These are phyloP conservation scores for Chalcosyrphus nemorum DNA, from an alignment of 2,888 invertebrate species.

Conservation along the genomic window DNA sequence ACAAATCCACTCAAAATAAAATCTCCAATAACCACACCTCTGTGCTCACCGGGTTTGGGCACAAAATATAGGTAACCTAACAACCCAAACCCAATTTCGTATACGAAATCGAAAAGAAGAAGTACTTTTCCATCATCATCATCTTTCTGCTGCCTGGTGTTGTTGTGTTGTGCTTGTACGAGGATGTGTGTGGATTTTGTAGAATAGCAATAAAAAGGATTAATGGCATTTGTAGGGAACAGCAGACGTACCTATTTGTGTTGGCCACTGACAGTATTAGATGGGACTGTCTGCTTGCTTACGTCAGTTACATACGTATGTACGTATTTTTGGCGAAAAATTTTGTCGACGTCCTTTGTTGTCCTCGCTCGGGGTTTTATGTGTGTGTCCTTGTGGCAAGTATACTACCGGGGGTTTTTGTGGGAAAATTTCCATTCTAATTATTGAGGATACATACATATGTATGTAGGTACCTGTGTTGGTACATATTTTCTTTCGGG, in stretches of 20 bases:
- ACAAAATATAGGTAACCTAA: constrained; percentile 10
- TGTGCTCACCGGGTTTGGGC: not conserved
- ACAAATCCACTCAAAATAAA: constrained; percentile 43
- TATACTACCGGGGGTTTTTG: not conserved
- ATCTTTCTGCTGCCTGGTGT: not conserved
- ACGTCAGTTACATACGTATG: no score
- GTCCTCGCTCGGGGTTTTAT: not conserved
- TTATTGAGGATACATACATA: not conserved
- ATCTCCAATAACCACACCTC: constrained; percentile 11
- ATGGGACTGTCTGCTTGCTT: constrained; percentile 22
- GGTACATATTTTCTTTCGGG: not conserved
- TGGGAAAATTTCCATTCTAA: not conserved
- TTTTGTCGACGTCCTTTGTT: not conserved
- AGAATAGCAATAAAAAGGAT: constrained; percentile 47
- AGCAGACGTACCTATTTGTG: constrained; percentile 21
- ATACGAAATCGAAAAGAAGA: constrained; percentile 20
- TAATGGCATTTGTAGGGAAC: constrained; percentile 30
- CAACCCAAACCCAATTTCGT: not conserved
- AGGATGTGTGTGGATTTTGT: not conserved
- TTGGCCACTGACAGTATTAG: constrained; percentile 17
- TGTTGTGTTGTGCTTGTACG: not conserved
- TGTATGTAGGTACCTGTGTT: no score
- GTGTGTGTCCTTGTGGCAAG: not conserved
- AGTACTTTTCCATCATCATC: constrained; percentile 7
- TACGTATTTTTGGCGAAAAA: constrained; percentile 19